phyloP scores from a whole-genome alignment of 2,113 vertebrate species.

The Aegithalos caudatus region DNA sequence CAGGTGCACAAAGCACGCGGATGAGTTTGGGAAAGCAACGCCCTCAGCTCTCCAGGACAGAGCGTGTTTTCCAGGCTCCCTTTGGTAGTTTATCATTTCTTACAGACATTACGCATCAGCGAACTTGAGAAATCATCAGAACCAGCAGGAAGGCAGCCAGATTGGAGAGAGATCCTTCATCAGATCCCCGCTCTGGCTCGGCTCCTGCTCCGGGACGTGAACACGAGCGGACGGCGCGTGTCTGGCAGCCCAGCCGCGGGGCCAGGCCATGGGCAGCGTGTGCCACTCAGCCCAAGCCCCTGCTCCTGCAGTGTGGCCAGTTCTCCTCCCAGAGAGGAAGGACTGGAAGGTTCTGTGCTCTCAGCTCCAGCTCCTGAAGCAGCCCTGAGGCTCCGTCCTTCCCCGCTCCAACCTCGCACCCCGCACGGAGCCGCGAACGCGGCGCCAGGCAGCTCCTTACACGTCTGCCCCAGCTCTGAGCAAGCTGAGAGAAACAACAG shows the following conservation, averaged over 20 bases:
- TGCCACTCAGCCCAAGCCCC: neutral
- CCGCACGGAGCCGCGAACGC: neutral
- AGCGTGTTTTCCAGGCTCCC: accelerated
- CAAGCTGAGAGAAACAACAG: slow-evolving; percentile 36
- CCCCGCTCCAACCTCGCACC: neutral
- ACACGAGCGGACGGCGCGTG: neutral
- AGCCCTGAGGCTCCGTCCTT: neutral
- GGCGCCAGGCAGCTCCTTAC: neutral
- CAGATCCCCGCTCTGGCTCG: neutral
- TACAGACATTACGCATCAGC: accelerated
- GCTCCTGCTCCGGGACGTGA: accelerated
- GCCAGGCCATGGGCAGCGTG: neutral
- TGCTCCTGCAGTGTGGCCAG: neutral
- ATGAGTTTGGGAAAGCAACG: accelerated
- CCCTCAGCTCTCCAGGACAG: neutral
- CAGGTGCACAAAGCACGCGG: neutral
- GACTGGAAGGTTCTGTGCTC: neutral
- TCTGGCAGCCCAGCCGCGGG: neutral
- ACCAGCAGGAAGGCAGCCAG: neutral
- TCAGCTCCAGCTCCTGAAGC: neutral
- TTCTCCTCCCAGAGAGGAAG: accelerated
- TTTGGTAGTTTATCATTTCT: neutral
- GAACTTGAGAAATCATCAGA: neutral
- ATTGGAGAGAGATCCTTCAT: neutral
- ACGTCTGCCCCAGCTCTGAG: neutral